Evolutionary conservation across 2,797 vertebrate species (phyloP).

Genomic region (Paramormyrops hopkinsi): DNA sequence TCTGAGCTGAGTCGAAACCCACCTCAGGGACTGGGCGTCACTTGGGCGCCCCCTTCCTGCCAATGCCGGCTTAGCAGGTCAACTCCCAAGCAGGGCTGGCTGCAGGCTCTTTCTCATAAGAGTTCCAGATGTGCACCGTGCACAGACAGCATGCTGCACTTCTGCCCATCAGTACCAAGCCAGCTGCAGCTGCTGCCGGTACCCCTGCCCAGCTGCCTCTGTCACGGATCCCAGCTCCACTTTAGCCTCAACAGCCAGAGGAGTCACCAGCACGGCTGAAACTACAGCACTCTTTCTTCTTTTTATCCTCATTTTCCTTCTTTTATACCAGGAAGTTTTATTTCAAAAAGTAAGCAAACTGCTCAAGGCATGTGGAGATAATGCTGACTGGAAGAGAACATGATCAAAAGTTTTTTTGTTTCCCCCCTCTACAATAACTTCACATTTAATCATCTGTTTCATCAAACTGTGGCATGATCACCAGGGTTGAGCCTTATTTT

Average conservation of each 20-base stretch:
- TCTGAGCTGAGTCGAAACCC: background rate
- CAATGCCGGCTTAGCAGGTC: conserved; percentile 42
- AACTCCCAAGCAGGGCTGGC: conserved; percentile 3
- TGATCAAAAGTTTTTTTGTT: background rate
- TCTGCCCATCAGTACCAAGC: conserved; percentile 51
- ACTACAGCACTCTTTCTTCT: background rate
- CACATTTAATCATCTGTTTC: conserved; percentile 14
- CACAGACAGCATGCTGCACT: conserved; percentile 53
- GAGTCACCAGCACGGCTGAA: conserved; percentile 34
- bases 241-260: conserved; percentile 30
- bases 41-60: conserved; percentile 61
- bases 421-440: background rate
- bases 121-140: background rate
- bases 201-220: conserved; percentile 34
- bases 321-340: conserved; percentile 19
- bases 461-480: conserved; percentile 33
- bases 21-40: conserved; percentile 31
- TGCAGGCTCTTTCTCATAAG: conserved; percentile 17
- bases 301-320: background rate
- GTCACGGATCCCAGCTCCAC: conserved; percentile 38
- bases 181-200: conserved; percentile 36
- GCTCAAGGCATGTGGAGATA: conserved; percentile 5
- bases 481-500: conserved; percentile 43
- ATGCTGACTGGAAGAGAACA: background rate
- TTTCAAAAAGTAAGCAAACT: conserved; percentile 19